Conservation (phyloP, 2,113 vertebrate species). For the Ctenomys sociabilis region DNA sequence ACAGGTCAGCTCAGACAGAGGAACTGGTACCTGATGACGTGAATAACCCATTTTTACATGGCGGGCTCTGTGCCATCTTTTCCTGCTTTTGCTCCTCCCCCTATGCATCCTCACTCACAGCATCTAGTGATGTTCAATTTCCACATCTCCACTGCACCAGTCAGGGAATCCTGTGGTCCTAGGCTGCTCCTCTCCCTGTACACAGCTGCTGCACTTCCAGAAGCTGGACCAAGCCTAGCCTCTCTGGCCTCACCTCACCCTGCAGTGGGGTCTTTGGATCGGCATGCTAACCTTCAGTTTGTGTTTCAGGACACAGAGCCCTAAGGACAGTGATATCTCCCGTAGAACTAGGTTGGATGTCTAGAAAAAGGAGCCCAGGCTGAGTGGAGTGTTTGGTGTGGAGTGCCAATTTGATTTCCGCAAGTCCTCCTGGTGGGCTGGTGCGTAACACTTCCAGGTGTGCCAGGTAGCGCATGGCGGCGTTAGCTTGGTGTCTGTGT, state of each 20-base stretch:
- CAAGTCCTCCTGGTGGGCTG: background rate
- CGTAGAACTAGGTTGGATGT: background rate
- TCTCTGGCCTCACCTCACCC: background rate
- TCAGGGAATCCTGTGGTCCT: background rate
- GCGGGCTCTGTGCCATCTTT: background rate
- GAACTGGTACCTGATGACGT: background rate
- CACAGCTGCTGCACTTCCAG: background rate
- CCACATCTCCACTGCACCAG: background rate
- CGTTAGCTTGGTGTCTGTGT: background rate
- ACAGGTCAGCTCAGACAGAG: background rate
- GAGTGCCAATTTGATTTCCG: background rate
- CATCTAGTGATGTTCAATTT: background rate
- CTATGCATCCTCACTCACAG: background rate
- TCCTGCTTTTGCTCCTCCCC: background rate
- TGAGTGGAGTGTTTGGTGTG: background rate
- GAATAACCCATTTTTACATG: background rate
- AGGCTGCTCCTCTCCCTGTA: background rate
- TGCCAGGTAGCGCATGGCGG: background rate
- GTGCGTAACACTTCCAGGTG: background rate
- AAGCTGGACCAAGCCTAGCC: background rate
- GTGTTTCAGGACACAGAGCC: background rate
- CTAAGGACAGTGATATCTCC: background rate
- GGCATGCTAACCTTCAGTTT: background rate
- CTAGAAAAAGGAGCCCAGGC: background rate
- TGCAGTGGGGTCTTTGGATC: background rate